A percentile compares a stretch with the other conserved stretches of the same genome.
These are phyloP conservation scores for Centropristis striata DNA, from an alignment of 2,113 vertebrate species.

Conservation along the genomic window DNA sequence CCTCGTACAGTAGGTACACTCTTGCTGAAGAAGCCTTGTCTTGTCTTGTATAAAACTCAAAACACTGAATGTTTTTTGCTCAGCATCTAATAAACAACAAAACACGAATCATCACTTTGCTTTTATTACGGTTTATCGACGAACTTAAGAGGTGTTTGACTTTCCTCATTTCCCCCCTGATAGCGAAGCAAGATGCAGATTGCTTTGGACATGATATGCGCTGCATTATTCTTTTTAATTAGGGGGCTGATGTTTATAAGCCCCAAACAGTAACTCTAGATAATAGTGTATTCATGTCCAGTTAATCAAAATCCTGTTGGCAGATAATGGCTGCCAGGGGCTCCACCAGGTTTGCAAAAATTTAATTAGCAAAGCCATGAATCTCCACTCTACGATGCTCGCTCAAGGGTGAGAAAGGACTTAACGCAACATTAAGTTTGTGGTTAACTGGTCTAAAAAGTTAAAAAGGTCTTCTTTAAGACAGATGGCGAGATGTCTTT, in stretches of 20 bases:
- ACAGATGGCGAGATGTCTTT: constrained; percentile 8
- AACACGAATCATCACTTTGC: constrained; percentile 23
- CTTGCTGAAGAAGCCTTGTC: not conserved
- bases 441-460: constrained; percentile 56
- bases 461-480: constrained; percentile 37
- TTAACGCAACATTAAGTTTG: constrained; percentile 54
- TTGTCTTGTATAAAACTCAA: not conserved
- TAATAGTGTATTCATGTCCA: constrained; percentile 79
- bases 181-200: constrained; percentile 59
- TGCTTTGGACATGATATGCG: constrained; percentile 62
- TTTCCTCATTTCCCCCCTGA: constrained; percentile 40
- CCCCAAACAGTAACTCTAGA: constrained; percentile 74
- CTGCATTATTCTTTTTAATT: constrained; percentile 81
- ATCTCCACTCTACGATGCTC: constrained; percentile 72
- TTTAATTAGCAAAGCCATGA: constrained; percentile 82
- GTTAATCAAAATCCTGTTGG: constrained; percentile 83
- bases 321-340: constrained; percentile 81
- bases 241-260: constrained; percentile 75
- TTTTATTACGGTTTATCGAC: constrained; percentile 32
- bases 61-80: constrained; percentile 1
- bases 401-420: constrained; percentile 71
- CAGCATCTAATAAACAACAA: constrained; percentile 6
- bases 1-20: not conserved
- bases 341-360: constrained; percentile 78
- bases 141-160: constrained; percentile 42